phyloP scores from a whole-genome alignment of 2,797 vertebrate genomes.

The Anguilla anguilla region DNA sequence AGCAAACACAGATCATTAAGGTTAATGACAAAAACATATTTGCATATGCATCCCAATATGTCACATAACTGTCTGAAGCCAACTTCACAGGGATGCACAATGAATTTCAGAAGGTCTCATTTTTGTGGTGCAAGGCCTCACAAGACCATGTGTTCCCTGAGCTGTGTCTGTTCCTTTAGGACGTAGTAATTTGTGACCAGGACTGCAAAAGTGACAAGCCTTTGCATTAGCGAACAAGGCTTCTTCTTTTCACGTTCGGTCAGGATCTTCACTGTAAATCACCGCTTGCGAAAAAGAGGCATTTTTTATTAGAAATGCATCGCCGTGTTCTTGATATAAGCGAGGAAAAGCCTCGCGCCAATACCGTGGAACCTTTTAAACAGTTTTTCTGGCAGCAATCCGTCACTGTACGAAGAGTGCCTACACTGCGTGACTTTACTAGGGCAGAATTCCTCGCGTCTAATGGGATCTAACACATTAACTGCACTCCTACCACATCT shows the following conservation, averaged over 20 bases:
- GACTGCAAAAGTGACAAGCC: background rate
- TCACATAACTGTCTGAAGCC: background rate
- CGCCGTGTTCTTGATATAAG: background rate
- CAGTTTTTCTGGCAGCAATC: background rate
- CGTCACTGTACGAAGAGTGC: background rate
- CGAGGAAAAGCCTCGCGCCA: background rate
- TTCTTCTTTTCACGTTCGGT: background rate
- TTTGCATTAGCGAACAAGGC: background rate
- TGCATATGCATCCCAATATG: background rate
- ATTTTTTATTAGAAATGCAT: background rate
- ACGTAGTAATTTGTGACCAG: background rate
- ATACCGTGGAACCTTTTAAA: background rate
- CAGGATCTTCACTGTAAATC: background rate
- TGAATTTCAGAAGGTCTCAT: background rate
- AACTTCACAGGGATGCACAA: background rate
- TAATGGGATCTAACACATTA: conserved; percentile 34
- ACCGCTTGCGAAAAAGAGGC: background rate
- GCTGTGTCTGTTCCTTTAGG: background rate
- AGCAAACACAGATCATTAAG: background rate
- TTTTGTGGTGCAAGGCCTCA: background rate
- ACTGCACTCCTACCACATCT: background rate
- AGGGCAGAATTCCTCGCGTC: conserved; percentile 15
- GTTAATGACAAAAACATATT: background rate
- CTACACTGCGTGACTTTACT: background rate
- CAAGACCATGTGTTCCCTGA: background rate